phyloP scores from a whole-genome alignment of 2,888 invertebrate genomes.

The Phorcus lineatus region DNA sequence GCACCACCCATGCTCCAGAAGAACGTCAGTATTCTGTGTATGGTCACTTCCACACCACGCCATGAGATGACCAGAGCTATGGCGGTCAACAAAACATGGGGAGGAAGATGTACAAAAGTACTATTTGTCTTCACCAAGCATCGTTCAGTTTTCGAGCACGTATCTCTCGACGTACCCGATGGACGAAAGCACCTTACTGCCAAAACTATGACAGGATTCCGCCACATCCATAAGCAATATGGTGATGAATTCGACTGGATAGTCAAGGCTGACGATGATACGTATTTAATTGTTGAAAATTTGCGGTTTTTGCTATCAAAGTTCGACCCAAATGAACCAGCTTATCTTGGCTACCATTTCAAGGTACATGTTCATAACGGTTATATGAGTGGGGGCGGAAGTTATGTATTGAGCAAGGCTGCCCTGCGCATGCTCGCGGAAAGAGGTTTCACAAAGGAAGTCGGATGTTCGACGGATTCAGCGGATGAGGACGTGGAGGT shows the following conservation, averaged over 20 bases:
- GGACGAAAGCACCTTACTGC: conserved; percentile 95
- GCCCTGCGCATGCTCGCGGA: conserved; percentile 86
- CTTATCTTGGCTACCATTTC: conserved; percentile 82
- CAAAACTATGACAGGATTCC: conserved; percentile 94
- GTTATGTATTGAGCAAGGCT: conserved; percentile 90
- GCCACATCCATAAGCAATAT: conserved; percentile 87
- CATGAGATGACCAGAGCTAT: conserved; percentile 90
- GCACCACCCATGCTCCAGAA: conserved; percentile 77
- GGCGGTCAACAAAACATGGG: conserved; percentile 97
- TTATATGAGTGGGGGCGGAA: conserved; percentile 76
- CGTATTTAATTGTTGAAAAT: conserved; percentile 96
- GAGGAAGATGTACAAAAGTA: conserved; percentile 82
- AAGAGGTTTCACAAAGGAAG: conserved; percentile 78
- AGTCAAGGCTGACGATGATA: conserved; percentile 97
- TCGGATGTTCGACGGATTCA: conserved; percentile 80
- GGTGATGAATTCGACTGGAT: conserved; percentile 93
- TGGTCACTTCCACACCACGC: conserved; percentile 94
- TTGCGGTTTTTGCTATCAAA: conserved; percentile 89
- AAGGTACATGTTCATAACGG: conserved; percentile 65
- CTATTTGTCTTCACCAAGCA: conserved; percentile 75
- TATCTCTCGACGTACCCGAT: conserved; percentile 88
- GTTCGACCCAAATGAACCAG: conserved; percentile 83
- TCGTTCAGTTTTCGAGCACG: conserved; percentile 84
- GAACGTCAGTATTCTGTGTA: conserved; percentile 91
- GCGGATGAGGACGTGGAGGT: conserved; percentile 93